Base-by-base conservation (phyloP, 2,113 vertebrate genomes). In the Saguinus imperator region DNA sequence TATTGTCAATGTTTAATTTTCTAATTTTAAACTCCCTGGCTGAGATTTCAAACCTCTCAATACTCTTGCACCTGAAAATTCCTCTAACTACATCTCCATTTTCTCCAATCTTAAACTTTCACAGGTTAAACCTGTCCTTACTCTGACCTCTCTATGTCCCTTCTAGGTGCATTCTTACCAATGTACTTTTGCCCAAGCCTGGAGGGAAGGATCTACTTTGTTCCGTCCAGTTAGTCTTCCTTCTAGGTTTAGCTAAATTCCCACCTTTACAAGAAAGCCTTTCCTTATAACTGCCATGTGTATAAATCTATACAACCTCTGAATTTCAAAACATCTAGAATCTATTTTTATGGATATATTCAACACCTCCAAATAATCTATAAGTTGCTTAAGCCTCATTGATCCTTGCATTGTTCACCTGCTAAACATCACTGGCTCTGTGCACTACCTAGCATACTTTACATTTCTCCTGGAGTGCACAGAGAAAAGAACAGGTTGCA, bases 91-190 rank as follows among this genome's bases (percentile, higher is more conserved):
- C 13, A 20, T 57, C 29, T 57, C 20, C 4, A 37, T 10, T 77
- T n/a, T 84, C 3, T 45, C 40, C 27, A 75, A 84, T n/a, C 20
- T 32, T 48, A 27, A 48, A 17, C 21, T 6, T 17, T 73, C 3
- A 7, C 0, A 3, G 6, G 12, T 16, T 37, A 6, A 87, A 7
- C 8, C 43, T 55, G 8, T 48, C 2, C 8, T 32, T 32, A 40
- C 35, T 18, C 3, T 3, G 4, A 21, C 2, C 4, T 81, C 10
- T 81, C 57, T 21, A 2, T 2, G 6, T 35, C 8, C 10, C 9
- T 40, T 11, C 7, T 9, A 66, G 2, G 11, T 7, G 2, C 3
- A 6, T 64, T 43, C 18, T 52, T 83, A 37, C n/a, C 32, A 73
- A 27, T 81, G 0, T 13, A 57, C 4, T 29, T 68, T 45, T 40